Evolutionary conservation across 2,888 invertebrate genomes (phyloP).

Genomic region (Dendrolimus houi): DNA sequence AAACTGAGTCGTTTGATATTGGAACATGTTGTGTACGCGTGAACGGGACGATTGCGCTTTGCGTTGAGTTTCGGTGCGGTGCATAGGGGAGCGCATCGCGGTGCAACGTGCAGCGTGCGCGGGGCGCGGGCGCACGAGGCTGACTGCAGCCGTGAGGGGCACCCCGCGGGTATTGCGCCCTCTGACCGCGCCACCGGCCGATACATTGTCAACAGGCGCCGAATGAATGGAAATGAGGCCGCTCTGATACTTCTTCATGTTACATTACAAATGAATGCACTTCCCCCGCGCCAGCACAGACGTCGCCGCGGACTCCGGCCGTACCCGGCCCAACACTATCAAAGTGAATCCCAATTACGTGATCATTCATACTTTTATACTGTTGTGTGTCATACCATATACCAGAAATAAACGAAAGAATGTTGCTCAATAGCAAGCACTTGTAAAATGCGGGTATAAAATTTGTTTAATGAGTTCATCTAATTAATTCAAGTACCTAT

Average conservation of each 20-base stretch:
- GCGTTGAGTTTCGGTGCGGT: slow-evolving; percentile 15
- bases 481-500: background rate
- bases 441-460: background rate
- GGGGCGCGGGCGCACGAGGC: slow-evolving; percentile 42
- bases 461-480: background rate
- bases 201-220: slow-evolving; percentile 60
- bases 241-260: slow-evolving; percentile 27
- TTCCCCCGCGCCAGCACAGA: slow-evolving; percentile 13
- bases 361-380: slow-evolving; percentile 8
- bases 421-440: background rate
- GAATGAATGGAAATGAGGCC: slow-evolving; percentile 63
- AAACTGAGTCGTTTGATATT: background rate
- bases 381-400: background rate
- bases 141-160: slow-evolving; percentile 36
- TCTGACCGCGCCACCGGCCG: slow-evolving; percentile 44
- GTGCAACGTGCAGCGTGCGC: slow-evolving; percentile 48
- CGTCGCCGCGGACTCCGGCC: background rate
- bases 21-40: slow-evolving; percentile 6
- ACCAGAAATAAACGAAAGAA: background rate
- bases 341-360: background rate
- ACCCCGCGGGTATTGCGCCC: slow-evolving; percentile 50
- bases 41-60: slow-evolving; percentile 26
- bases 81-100: slow-evolving; percentile 29
- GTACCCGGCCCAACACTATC: background rate
- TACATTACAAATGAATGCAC: slow-evolving; percentile 23